phyloP scores from a whole-genome alignment of 2,797 vertebrate genomes.

The Microctenopoma steveboyesi region DNA sequence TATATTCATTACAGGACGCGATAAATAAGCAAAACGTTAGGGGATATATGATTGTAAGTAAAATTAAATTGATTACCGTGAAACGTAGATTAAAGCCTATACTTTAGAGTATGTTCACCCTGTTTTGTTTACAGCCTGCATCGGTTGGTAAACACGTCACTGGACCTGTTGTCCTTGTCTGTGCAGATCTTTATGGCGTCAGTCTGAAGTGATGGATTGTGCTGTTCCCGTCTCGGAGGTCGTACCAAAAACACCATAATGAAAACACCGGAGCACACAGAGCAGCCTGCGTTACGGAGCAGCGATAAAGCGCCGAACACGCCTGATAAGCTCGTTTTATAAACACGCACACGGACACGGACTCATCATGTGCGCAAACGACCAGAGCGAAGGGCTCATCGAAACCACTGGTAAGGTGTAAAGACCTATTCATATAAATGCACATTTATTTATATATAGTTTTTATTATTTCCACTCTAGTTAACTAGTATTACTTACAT shows the following conservation, averaged over 20 bases:
- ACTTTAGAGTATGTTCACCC: neutral
- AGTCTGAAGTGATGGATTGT: conserved; percentile 64
- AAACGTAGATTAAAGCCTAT: neutral
- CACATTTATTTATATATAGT: neutral
- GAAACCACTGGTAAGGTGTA: conserved; percentile 54
- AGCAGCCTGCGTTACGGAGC: conserved; percentile 41
- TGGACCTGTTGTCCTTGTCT: conserved; percentile 65
- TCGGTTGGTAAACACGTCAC: conserved; percentile 49
- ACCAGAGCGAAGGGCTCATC: neutral
- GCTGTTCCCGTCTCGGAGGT: conserved; percentile 73
- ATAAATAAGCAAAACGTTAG: conserved; percentile 7
- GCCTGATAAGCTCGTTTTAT: conserved; percentile 66
- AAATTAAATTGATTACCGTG: neutral
- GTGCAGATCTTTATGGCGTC: conserved; percentile 54
- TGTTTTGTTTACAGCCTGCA: neutral
- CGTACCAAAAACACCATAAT: conserved; percentile 16
- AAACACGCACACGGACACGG: conserved; percentile 32
- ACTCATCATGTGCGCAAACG: neutral
- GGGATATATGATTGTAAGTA: neutral
- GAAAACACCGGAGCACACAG: conserved; percentile 23
- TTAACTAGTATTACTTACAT: no score
- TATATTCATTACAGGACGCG: conserved; percentile 77
- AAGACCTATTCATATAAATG: neutral
- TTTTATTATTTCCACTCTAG: no score
- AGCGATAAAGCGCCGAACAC: conserved; percentile 44